Conservation (phyloP, 2,888 invertebrate genomes). For the Diaprepes abbreviatus region DNA sequence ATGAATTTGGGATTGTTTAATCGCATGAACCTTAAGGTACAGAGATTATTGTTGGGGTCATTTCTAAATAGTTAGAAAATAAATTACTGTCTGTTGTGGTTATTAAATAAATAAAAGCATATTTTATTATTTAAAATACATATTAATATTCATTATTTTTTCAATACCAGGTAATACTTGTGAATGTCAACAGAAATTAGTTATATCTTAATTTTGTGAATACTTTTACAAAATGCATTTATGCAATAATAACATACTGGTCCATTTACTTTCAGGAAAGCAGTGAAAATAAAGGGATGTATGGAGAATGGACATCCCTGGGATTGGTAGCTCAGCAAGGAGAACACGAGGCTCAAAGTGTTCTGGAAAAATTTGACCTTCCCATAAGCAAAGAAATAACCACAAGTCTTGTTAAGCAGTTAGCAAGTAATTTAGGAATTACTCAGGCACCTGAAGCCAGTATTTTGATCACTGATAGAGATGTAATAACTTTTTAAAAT, state of each 20-base stretch:
- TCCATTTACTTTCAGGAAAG: slow-evolving; percentile 71
- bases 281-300: slow-evolving; percentile 81
- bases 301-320: slow-evolving; percentile 87
- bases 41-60: too few relatives aligned
- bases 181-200: too few relatives aligned
- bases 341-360: slow-evolving; percentile 76
- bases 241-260: too few relatives aligned
- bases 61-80: too few relatives aligned
- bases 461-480: slow-evolving; percentile 85
- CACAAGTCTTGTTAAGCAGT: slow-evolving; percentile 82
- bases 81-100: too few relatives aligned
- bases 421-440: slow-evolving; percentile 79
- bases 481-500: slow-evolving; percentile 71
- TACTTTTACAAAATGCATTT: too few relatives aligned
- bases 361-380: slow-evolving; percentile 82
- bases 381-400: slow-evolving; percentile 86
- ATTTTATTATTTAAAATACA: too few relatives aligned
- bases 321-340: slow-evolving; percentile 77
- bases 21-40: slow-evolving; percentile 84
- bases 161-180: too few relatives aligned
- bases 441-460: slow-evolving; percentile 89
- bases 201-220: too few relatives aligned
- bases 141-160: too few relatives aligned
- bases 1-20: slow-evolving; percentile 89
- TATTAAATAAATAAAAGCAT: too few relatives aligned